Evolutionary conservation across 2,888 invertebrate genomes (phyloP).

Genomic region (Dione vanillae): DNA sequence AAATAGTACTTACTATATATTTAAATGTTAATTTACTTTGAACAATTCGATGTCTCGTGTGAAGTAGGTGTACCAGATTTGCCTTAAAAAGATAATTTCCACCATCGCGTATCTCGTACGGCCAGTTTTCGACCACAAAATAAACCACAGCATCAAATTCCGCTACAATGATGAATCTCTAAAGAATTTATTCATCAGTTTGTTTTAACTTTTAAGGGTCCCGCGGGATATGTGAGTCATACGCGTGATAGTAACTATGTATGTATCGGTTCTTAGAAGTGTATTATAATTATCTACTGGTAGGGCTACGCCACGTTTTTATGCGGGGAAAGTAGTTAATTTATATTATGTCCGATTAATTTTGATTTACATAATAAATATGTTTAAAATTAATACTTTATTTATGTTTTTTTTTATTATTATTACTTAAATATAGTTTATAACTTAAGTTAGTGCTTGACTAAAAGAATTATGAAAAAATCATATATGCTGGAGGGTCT

Average conservation of each 20-base stretch:
- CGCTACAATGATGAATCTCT: conserved; percentile 34
- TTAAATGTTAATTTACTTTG: not conserved
- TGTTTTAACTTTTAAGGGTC: conserved; percentile 32
- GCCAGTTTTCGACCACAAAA: conserved; percentile 38
- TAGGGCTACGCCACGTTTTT: conserved; percentile 1
- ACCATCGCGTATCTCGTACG: conserved; percentile 9
- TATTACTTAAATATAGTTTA: too few species aligned
- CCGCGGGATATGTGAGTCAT: conserved; percentile 28
- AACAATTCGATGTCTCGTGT: not conserved
- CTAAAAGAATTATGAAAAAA: too few species aligned
- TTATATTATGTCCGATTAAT: too few species aligned
- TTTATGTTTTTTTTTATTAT: too few species aligned
- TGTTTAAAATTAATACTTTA: too few species aligned
- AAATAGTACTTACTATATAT: not conserved
- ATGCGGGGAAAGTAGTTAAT: not conserved
- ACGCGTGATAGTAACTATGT: conserved; percentile 22
- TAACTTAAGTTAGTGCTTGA: too few species aligned
- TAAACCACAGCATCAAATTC: conserved; percentile 38
- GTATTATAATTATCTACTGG: conserved; percentile 17
- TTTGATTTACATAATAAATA: too few species aligned
- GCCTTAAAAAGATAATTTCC: not conserved
- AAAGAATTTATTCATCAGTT: conserved; percentile 30
- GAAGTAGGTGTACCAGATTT: not conserved
- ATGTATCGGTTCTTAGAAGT: conserved; percentile 23
- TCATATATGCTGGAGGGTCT: too few species aligned